Evolutionary conservation across 2,888 invertebrate genomes (phyloP).

Genomic region (Meiosimyza platycephala): DNA sequence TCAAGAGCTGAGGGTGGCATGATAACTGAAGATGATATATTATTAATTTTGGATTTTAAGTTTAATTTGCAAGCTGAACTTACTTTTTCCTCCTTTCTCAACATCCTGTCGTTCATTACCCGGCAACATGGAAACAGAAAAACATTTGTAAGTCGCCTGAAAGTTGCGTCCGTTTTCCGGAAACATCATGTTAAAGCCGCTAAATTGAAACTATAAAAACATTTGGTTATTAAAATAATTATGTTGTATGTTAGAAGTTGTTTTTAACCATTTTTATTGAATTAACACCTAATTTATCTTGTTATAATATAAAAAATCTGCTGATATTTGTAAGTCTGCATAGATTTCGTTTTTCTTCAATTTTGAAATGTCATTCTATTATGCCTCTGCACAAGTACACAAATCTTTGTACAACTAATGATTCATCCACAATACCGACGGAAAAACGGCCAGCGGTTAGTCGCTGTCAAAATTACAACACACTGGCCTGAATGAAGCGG

Average conservation of each 20-base stretch:
- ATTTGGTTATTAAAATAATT: not conserved
- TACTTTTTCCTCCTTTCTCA: constrained; percentile 96
- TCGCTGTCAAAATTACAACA: too few species aligned
- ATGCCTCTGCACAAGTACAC: too few species aligned
- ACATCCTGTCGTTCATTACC: constrained; percentile 94
- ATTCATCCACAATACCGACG: too few species aligned
- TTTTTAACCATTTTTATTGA: constrained; percentile 28
- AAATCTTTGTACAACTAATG: too few species aligned
- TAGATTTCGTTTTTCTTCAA: not conserved
- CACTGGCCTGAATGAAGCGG: too few species aligned
- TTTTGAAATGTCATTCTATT: constrained; percentile 28
- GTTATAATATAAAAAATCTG: constrained; percentile 16
- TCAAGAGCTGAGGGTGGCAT: constrained; percentile 98
- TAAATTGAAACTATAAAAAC: constrained; percentile 74
- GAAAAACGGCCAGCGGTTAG: too few species aligned
- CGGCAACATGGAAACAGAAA: constrained; percentile 94
- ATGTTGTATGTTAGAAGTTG: too few species aligned
- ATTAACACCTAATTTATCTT: too few species aligned
- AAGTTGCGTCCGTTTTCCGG: constrained; percentile 85
- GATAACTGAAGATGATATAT: constrained; percentile 78
- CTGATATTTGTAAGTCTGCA: not conserved
- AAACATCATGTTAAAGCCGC: constrained; percentile 85
- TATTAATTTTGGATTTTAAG: not conserved
- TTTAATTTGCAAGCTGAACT: constrained; percentile 52
- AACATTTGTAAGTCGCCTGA: constrained; percentile 88